Evolutionary conservation across 2,888 invertebrate species (phyloP).

Genomic region (Rutpela maculata): DNA sequence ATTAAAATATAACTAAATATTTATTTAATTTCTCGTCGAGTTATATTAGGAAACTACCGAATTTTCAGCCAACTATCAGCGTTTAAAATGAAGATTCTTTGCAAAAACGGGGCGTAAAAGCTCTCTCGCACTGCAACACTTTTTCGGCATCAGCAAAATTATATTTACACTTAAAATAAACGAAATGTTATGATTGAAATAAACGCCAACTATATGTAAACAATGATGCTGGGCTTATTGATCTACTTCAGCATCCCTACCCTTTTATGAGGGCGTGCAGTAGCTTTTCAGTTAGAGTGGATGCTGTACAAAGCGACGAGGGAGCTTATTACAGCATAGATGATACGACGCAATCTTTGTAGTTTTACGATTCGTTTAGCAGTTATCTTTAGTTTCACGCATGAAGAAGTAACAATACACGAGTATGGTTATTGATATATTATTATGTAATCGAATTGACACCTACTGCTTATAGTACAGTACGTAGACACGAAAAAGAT

Average conservation of each 20-base stretch:
- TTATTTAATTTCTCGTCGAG: conserved; percentile 2
- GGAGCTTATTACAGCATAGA: conserved; percentile 49
- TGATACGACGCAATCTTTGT: conserved; percentile 44
- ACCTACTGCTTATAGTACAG: neutral
- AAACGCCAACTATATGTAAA: conserved; percentile 24
- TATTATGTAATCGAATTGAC: neutral
- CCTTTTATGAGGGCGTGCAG: conserved; percentile 23
- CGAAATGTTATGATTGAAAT: conserved; percentile 17
- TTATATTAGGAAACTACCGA: neutral
- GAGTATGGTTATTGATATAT: neutral
- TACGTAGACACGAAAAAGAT: too few relatives aligned
- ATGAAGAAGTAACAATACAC: neutral
- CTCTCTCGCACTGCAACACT: neutral
- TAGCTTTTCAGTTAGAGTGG: conserved; percentile 33
- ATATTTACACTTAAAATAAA: neutral
- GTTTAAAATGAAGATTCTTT: too few relatives aligned
- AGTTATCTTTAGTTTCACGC: conserved; percentile 16
- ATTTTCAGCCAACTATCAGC: neutral
- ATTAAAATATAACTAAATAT: conserved; percentile 2
- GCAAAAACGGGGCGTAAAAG: too few relatives aligned
- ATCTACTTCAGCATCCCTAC: conserved; percentile 32
- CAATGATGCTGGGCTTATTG: conserved; percentile 37
- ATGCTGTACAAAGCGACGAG: conserved; percentile 45
- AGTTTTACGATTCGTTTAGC: conserved; percentile 28
- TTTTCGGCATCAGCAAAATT: neutral